Evolutionary conservation across 2,113 vertebrate genomes (phyloP), one percentile per base, ranked within the genome.

Genomic region (Formicarius rufipectus): DNA sequence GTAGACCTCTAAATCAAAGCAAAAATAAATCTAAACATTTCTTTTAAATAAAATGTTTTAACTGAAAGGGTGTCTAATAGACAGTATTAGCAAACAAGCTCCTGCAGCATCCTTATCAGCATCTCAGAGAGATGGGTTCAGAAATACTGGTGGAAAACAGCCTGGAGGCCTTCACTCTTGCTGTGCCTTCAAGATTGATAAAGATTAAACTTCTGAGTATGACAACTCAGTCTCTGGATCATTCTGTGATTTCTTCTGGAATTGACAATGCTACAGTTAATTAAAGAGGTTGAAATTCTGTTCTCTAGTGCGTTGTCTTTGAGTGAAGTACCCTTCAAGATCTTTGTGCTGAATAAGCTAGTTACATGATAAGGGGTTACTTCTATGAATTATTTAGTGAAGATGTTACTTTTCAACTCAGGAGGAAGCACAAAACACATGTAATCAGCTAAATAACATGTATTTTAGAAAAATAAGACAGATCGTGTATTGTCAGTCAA

Each of bases 331-430:
- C 73, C 87, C 78, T 95, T 97, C 97, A 91, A 96, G 84, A 72
- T 35, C 92, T 95, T 96, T 94, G 69, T 95, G 95, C 95, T 97
- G 96, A 97, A 97, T 96, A 97, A 97, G 92, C 66, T 78, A 84
- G 74, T 94, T 87, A 95, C 66, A 49, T 1, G 19, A 59, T 87
- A 96, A 93, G 84, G 37, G 53, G 59, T 79, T 93, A 52, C 60
- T 96, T 94, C 90, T 93, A 93, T 96, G 96, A 96, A 96, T 91
- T 84, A 97, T 97, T 93, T 97, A 96, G 79, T 76, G 59, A 94
- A 67, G 55, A 68, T 93, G 67, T 92, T 94, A 59, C 64, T 76
- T 97, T 91, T 87, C 16, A 39, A 53, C 64, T 95, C 75, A 76
- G 35, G 59, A 88, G 42, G 35, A 93, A 85, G n/a, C 0, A 4